Base-by-base conservation (phyloP, 2,113 vertebrate species). In the Megalops atlanticus region DNA sequence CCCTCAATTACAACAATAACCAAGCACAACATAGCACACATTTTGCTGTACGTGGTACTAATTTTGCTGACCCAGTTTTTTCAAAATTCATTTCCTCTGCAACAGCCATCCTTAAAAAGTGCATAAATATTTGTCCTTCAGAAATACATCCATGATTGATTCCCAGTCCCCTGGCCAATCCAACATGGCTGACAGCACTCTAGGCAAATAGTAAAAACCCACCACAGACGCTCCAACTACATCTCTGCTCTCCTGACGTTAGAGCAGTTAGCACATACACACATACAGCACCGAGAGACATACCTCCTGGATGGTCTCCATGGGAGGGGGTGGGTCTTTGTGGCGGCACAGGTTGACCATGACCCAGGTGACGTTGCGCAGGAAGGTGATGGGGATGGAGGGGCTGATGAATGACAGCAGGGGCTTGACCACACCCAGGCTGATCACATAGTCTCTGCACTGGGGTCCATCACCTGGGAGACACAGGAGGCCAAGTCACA, bases 301-400 rank as follows among this genome's bases (percentile, higher is more conserved):
- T 91, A 99, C 98, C 96, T 99, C 98, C 89, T 99, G 98, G 89
- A 99, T 99, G 45, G 98, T 99, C 87, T 99, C 98, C 98, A 99
- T 99, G 1, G 98, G 97, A 0, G 98, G 98, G 18, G 98, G 98
- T 18, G 98, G 98, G 86, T 99, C 98, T 91, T 99, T 99, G 93
- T 99, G 97, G 85, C 98, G 98, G 89, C 98, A 99, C 89, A 99
- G 92, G 87, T 99, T 99, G 81, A 99, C 98, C 97, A 99, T 99
- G 86, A 99, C 98, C 98, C 98, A 99, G 52, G 98, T 99, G 91
- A 99, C 98, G 52, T 99, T 99, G 92, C 98, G 96, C 86, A 99
- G 95, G 92, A 99, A 99, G 86, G 98, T 99, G 93, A 99, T 99
- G 85, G 98, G 98, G 90, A 99, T 99, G 92, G 98, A 98, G 85